Evolutionary conservation across 2,797 vertebrate species (phyloP), one percentile per base, ranked within the genome.

Genomic region (Ctenochaetus hawaiiensis): DNA sequence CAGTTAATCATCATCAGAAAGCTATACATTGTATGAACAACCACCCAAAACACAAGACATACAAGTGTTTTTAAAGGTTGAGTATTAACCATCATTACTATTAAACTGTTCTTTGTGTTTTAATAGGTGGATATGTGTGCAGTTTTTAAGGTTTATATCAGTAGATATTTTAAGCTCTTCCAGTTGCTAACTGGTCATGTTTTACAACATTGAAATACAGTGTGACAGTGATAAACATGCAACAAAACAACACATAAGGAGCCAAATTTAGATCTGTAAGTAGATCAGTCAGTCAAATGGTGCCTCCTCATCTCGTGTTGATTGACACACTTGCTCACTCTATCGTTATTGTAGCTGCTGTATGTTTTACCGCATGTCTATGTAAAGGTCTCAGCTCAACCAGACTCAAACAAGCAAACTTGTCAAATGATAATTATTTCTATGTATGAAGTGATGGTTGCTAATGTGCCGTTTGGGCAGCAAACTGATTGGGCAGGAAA

Each of bases 401-500:
- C 67, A 65, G 39, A 54, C 52, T 64, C 8, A 10, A 44, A 59
- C 34, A 54, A 6, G 23, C 70, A 43, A 58, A 63, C 53, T 39
- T 71, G 23, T 39, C 49, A 49, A 67, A 59, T 45, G 70, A 67
- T 49, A 57, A 34, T 83, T 8, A 64, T 12, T 59, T 49, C 45
- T 71, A 63, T 1, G 14, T 22, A 54, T 48, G 49, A 67, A 68
- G 26, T 44, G 45, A 63, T 18, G 41, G 5, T 23, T 68, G 7
- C 47, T 80, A 41, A 16, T 68, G 41, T 56, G 65, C 60, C 69
- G 37, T 66, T 49, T 34, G 30, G 30, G 30, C 30, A 34, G 48
- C 58, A 39, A 45, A 61, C 20, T 59, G 51, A 74, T 69, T 63
- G 41, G 34, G 57, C 43, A 22, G 34, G 59, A 17, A 58, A 68